These are phyloP conservation scores for Chaetoderma sp. DNA, from an alignment of 2,888 invertebrate genomes.

Conservation along the genomic window DNA sequence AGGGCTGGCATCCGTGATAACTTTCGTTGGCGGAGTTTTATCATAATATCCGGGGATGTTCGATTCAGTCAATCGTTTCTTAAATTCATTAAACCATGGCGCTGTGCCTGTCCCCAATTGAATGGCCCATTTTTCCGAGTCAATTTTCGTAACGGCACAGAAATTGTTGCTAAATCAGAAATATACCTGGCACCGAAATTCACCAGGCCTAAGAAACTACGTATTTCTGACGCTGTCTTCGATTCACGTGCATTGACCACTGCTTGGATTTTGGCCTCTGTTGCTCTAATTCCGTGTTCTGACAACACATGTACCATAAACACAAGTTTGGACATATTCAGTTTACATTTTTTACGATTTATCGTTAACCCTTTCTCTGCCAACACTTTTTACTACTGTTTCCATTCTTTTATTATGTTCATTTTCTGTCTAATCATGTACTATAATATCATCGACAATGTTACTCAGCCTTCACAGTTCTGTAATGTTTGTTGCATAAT, in stretches of 20 bases:
- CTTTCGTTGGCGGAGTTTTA: neutral
- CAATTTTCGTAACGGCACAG: neutral
- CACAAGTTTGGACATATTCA: neutral
- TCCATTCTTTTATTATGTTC: neutral
- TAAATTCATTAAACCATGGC: neutral
- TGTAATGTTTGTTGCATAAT: slow-evolving; percentile 26
- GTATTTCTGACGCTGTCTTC: neutral
- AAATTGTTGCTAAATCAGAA: neutral
- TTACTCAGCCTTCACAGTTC: slow-evolving; percentile 27
- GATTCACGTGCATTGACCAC: slow-evolving; percentile 4
- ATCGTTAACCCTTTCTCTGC: neutral
- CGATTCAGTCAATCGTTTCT: neutral
- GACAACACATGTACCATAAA: slow-evolving; percentile 26
- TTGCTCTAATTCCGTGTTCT: neutral
- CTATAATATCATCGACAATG: slow-evolving; percentile 36
- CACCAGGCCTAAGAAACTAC: slow-evolving; percentile 7
- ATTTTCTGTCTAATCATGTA: slow-evolving; percentile 27
- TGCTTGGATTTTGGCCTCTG: slow-evolving; percentile 10
- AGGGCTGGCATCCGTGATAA: slow-evolving; percentile 27
- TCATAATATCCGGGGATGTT: neutral
- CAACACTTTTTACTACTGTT: neutral
- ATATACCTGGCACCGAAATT: neutral
- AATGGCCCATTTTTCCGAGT: neutral
- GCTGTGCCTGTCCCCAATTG: neutral
- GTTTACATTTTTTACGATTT: neutral